These are phyloP conservation scores for Formica exsecta DNA, from an alignment of 1,140 invertebrate genomes.

Conservation along the genomic window DNA sequence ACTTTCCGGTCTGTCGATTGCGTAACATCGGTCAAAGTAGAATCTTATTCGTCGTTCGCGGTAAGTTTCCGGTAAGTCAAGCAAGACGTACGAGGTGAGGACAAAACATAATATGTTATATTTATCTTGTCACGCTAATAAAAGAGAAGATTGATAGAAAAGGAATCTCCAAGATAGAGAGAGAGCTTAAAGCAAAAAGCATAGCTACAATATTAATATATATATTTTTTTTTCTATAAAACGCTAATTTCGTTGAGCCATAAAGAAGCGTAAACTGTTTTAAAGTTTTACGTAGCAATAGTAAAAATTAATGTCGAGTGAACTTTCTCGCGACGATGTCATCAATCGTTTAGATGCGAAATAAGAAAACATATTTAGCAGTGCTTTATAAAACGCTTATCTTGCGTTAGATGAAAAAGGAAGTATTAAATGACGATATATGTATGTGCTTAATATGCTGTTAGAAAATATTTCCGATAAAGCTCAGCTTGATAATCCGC, in stretches of 20 bases:
- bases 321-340: not conserved
- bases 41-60: constrained; percentile 78
- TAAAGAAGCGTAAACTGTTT: constrained; percentile 27
- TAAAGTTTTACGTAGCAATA: constrained; percentile 7
- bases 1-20: constrained; percentile 77
- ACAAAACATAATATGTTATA: constrained; percentile 8
- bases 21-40: constrained; percentile 78
- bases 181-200: constrained; percentile 5
- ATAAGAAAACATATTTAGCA: not conserved
- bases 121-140: constrained; percentile 6
- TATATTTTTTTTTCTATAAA: constrained; percentile 25
- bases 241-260: constrained; percentile 5
- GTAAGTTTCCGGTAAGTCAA: constrained; percentile 71
- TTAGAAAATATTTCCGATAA: constrained; percentile 11
- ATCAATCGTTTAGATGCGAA: not conserved
- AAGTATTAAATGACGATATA: not conserved
- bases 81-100: constrained; percentile 36
- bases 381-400: not conserved
- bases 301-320: not conserved
- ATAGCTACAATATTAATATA: constrained; percentile 40
- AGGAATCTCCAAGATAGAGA: not conserved
- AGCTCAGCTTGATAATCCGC: not conserved
- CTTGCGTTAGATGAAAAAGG: not conserved
- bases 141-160: constrained; percentile 28
- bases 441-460: not conserved